Percentiles rank a stretch among this genome's conserved stretches.
Conservation (phyloP, 2,888 invertebrate species). For the Periphyllus acericola region DNA sequence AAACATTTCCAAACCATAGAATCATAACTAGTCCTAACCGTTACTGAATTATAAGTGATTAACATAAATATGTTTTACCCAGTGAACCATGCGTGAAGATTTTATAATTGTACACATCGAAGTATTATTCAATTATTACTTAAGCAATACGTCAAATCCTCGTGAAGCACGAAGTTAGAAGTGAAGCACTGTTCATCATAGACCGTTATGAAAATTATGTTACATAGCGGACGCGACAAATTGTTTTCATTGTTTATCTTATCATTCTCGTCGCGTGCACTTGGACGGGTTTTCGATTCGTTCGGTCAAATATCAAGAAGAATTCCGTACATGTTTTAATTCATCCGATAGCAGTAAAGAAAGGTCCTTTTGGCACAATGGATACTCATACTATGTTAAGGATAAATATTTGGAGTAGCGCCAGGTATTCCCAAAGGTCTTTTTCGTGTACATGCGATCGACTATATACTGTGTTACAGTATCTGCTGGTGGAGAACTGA, state of each 20-base stretch:
- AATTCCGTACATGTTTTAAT: slow-evolving; percentile 40
- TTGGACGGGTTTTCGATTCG: not conserved
- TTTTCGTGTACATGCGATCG: slow-evolving; percentile 18
- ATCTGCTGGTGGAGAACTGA: not conserved
- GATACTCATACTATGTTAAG: slow-evolving; percentile 23
- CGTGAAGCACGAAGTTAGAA: no score
- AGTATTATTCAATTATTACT: not conserved
- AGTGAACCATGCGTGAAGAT: no score
- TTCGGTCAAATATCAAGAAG: not conserved
- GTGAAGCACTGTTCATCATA: not conserved
- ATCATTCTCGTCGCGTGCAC: not conserved
- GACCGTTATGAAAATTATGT: not conserved
- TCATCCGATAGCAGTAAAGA: slow-evolving; percentile 26
- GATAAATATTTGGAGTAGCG: slow-evolving; percentile 30
- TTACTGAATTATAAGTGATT: no score
- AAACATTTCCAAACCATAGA: no score
- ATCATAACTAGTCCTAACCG: no score
- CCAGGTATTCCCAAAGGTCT: slow-evolving; percentile 38
- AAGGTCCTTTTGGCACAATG: slow-evolving; percentile 37
- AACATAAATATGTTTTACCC: no score
- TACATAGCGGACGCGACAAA: not conserved
- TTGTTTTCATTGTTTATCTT: not conserved
- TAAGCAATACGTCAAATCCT: not conserved
- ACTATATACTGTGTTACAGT: not conserved
- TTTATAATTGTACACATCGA: no score